Conservation (phyloP, 2,113 vertebrate species). For the Pungitius pungitius region DNA sequence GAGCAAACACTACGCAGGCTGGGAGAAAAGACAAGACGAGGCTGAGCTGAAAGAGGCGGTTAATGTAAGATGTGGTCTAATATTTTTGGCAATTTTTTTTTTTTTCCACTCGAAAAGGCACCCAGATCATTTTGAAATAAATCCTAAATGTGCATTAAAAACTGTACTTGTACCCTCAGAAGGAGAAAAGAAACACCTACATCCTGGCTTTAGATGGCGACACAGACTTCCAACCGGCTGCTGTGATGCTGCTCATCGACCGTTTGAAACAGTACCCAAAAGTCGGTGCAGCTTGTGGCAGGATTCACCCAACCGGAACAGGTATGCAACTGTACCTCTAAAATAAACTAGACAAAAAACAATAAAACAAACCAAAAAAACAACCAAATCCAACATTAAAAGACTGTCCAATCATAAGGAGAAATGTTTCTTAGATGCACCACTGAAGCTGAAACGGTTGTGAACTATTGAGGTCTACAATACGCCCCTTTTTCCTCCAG, state of each 20-base stretch:
- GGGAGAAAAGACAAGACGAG: conserved; percentile 10
- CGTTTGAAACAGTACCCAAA: conserved; percentile 76
- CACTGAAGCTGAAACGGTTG: not conserved
- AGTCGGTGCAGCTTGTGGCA: conserved; percentile 80
- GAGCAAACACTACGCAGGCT: conserved; percentile 45
- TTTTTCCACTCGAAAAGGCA: not conserved
- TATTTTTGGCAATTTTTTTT: not conserved
- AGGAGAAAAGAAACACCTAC: conserved; percentile 78
- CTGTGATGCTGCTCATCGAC: conserved; percentile 80
- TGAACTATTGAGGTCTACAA: not conserved
- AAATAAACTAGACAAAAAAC: not conserved
- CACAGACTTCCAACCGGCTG: conserved; percentile 79
- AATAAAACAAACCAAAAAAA: no score
- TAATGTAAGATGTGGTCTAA: conserved; percentile 41
- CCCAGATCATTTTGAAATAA: not conserved
- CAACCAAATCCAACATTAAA: not conserved
- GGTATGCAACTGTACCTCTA: conserved; percentile 52
- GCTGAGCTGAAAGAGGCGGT: not conserved
- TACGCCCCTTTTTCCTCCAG: conserved; percentile 36
- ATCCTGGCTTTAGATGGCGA: conserved; percentile 80
- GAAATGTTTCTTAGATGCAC: not conserved
- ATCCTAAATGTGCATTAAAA: not conserved
- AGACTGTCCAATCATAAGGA: not conserved
- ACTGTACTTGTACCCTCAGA: conserved; percentile 44
- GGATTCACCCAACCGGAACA: conserved; percentile 82